A percentile compares a stretch with the other conserved stretches of the same genome.
Evolutionary conservation across 1,140 invertebrate species (phyloP).

Genomic region (Heterodera carotae): DNA sequence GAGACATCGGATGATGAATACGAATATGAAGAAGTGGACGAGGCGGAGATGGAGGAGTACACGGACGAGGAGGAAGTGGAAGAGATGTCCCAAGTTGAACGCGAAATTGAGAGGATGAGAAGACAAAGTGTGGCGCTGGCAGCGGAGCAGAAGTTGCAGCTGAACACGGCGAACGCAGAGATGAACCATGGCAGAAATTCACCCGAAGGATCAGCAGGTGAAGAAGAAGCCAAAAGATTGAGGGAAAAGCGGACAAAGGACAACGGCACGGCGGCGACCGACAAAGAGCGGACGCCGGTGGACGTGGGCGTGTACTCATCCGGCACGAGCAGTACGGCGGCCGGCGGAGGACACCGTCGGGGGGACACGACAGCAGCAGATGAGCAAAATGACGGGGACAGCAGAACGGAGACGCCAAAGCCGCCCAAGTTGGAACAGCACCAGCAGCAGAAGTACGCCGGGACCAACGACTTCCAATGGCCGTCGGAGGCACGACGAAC

Average conservation of each 20-base stretch:
- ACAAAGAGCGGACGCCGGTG: conserved; percentile 10
- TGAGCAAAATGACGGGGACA: not conserved
- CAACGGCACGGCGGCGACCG: not conserved
- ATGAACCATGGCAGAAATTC: not conserved
- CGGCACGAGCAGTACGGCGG: not conserved
- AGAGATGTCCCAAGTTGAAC: conserved; percentile 22
- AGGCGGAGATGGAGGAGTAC: conserved; percentile 1
- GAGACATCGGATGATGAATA: conserved; percentile 27
- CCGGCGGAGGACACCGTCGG: not conserved
- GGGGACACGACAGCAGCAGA: no score
- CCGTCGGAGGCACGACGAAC: conserved; percentile 2
- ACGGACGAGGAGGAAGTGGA: conserved; percentile 13
- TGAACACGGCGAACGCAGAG: not conserved
- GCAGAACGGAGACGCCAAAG: not conserved
- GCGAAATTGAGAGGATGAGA: conserved; percentile 28
- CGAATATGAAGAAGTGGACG: conserved; percentile 9
- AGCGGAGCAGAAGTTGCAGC: not conserved
- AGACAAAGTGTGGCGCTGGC: conserved; percentile 1
- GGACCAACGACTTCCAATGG: not conserved
- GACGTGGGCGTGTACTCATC: not conserved
- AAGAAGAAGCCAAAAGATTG: not conserved
- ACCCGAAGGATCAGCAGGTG: conserved; percentile 18
- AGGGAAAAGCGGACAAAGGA: not conserved
- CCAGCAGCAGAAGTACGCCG: conserved; percentile 3
- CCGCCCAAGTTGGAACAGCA: not conserved